Base-by-base conservation (phyloP, 2,113 vertebrate species). In the Dissostichus mawsoni region DNA sequence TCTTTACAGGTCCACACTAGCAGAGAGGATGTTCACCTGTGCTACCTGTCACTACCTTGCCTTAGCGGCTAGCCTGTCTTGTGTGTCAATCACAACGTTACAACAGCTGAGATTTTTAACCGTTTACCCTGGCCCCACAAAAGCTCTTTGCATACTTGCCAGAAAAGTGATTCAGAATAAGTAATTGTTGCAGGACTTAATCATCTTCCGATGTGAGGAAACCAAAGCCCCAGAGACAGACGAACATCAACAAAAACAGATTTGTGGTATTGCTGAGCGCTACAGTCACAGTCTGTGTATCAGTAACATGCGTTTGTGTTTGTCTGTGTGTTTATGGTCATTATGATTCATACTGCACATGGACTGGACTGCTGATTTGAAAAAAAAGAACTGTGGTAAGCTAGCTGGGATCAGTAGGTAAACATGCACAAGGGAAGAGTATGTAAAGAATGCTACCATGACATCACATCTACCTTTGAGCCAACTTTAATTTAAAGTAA, bases 1-100 rank as follows among this genome's bases (percentile, higher is more conserved):
- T 86, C 89, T 79, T 83, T 86, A 86, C 95, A 94, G 93, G 95
- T 92, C 87, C 82, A 69, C 82, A 72, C 78, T 11, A 76, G 82
- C 87, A 88, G 71, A 85, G 85, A 90, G 92, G 93, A 93, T 90
- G 82, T 84, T 91, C 89, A 86, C 85, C 84, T 87, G 78, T 80
- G 72, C 69, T 87, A 78, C 72, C 86, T 91, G 85, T 93, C 89
- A 90, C 87, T 84, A 71, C 88, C 67, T 58, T 66, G 62, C 56
- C 61, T 76, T 83, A 84, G 62, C 69, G 29, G 29, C 80, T 36
- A 8, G 57, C 29, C 29, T 29, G 29, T 67, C 56, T 52, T 48
- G 20, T 71, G 64, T 81, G 82, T 84, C 88, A 87, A 68, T 92
- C 70, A 86, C 44, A 53, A 62, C 12, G 10, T 80, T 85, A 66